Conservation (phyloP, 1,140 invertebrate genomes). For the Caenorhabditis elegans region DNA sequence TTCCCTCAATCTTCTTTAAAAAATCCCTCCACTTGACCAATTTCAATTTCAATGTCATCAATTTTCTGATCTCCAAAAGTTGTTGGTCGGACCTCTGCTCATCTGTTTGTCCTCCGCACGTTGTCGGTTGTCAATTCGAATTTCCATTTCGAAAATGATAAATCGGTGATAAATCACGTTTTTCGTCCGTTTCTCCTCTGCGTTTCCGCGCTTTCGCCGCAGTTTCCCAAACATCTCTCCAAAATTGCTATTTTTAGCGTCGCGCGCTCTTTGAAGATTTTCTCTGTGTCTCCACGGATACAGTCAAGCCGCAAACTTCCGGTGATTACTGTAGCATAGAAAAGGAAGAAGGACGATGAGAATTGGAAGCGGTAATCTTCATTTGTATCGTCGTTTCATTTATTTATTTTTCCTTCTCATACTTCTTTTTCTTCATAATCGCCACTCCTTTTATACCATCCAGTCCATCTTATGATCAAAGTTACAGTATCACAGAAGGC, state of each 20-base stretch:
- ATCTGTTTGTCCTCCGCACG: too few relatives aligned
- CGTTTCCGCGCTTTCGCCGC: not conserved
- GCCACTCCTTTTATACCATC: not conserved
- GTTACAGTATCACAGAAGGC: not conserved
- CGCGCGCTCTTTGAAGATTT: slow-evolving; percentile 31
- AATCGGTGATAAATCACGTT: slow-evolving; percentile 27
- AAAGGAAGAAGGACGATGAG: not conserved
- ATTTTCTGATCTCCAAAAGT: too few relatives aligned
- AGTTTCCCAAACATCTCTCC: slow-evolving; percentile 1
- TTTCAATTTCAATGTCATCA: too few relatives aligned
- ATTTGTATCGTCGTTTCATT: not conserved
- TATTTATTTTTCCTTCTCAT: not conserved
- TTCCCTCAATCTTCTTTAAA: too few relatives aligned
- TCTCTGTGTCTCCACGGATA: not conserved
- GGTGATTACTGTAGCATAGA: slow-evolving; percentile 11
- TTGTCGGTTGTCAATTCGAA: not conserved
- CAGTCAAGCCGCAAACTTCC: not conserved
- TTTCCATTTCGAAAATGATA: not conserved
- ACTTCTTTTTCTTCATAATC: not conserved
- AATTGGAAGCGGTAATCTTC: not conserved
- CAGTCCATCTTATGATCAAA: too few relatives aligned
- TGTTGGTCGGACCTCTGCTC: too few relatives aligned
- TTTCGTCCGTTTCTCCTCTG: not conserved
- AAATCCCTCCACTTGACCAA: too few relatives aligned
- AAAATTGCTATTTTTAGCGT: slow-evolving; percentile 9